Evolutionary conservation across 2,888 invertebrate genomes (phyloP).

Genomic region (Dermolepida albohirtum): DNA sequence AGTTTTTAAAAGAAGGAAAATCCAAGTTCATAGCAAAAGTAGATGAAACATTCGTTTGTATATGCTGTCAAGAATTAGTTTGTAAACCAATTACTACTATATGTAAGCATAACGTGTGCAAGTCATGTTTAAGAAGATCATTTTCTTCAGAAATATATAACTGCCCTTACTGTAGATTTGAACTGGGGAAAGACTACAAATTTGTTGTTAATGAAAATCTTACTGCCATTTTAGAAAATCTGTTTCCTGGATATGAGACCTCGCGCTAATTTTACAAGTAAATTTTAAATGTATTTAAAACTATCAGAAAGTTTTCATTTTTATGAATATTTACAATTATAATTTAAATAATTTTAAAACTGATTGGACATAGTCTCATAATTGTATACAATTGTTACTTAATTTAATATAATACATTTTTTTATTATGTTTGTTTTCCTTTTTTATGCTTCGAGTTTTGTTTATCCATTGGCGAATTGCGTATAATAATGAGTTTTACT

Average conservation of each 20-base stretch:
- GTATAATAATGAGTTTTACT: no score
- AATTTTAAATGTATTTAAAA: background rate
- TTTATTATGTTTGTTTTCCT: no score
- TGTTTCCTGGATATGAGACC: conserved; percentile 77
- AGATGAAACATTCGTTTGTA: conserved; percentile 78
- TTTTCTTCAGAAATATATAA: conserved; percentile 72
- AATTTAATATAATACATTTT: no score
- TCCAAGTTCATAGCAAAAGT: conserved; percentile 74
- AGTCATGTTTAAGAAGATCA: conserved; percentile 75
- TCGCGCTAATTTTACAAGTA: conserved; percentile 47
- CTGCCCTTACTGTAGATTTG: conserved; percentile 78
- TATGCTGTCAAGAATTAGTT: conserved; percentile 82
- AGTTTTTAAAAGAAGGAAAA: conserved; percentile 67
- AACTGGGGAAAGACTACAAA: conserved; percentile 69
- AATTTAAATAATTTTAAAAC: no score
- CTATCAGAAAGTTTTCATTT: no score
- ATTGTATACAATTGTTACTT: no score
- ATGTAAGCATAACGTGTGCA: conserved; percentile 82
- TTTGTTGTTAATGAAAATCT: conserved; percentile 71
- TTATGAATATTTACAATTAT: no score
- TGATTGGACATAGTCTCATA: no score
- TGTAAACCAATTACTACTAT: conserved; percentile 78
- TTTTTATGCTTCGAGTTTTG: no score
- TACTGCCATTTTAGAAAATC: conserved; percentile 67
- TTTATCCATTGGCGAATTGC: no score